A percentile compares a stretch with the other conserved stretches of the same genome.
These are phyloP conservation scores for Tringa solitaria DNA, from an alignment of 2,113 vertebrate species.

Conservation along the genomic window DNA sequence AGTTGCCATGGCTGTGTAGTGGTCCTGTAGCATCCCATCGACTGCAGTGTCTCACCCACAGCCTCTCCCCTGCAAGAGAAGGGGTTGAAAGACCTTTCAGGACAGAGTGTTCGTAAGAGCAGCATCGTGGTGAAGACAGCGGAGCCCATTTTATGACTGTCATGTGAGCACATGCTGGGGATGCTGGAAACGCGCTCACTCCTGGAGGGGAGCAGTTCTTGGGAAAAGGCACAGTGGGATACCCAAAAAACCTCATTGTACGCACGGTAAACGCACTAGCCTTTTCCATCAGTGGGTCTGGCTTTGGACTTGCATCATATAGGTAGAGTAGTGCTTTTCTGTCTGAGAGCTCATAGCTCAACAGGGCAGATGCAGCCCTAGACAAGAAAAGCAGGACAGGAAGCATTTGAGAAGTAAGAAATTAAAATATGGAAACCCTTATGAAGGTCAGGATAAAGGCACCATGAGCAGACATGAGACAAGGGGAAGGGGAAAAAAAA, in stretches of 20 bases:
- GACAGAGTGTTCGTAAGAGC: background rate
- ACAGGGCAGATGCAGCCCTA: background rate
- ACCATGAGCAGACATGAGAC: background rate
- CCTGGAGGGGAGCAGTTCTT: background rate
- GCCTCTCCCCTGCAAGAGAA: background rate
- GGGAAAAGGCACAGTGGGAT: background rate
- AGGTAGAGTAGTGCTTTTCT: background rate
- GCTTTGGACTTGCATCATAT: background rate
- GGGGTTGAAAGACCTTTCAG: background rate
- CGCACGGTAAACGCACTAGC: background rate
- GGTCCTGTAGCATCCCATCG: background rate
- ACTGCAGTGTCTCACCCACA: background rate
- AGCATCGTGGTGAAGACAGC: background rate
- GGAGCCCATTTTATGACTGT: background rate
- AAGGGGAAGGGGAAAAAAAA: background rate
- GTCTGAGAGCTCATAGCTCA: background rate
- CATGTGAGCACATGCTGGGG: background rate
- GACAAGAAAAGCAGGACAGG: background rate
- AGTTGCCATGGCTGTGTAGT: background rate
- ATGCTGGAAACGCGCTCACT: background rate
- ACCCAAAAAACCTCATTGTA: background rate
- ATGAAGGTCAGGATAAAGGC: background rate
- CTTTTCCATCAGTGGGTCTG: background rate
- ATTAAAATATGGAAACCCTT: background rate
- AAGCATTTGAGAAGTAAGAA: background rate